A percentile compares a stretch with the other conserved stretches of the same genome.
Conservation (phyloP, 53 echinoderm and acorn worm species). For the Paracentrotus lividus region DNA sequence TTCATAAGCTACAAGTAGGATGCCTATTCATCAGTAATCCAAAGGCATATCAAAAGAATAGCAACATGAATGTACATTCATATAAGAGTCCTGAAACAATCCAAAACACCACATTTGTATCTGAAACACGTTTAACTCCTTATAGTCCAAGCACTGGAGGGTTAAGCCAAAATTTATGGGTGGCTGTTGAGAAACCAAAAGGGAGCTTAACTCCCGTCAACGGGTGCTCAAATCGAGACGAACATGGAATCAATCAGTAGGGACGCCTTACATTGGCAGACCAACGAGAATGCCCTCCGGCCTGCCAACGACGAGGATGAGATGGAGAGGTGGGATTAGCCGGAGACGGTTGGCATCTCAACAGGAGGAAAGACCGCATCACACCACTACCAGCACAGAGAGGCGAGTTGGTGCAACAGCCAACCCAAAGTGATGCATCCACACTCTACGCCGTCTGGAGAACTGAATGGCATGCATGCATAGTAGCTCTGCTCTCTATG, state of each 20-base stretch:
- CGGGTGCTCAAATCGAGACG: conserved; percentile 39
- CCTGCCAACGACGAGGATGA: background rate
- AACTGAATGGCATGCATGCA: conserved; percentile 47
- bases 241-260: conserved; percentile 59
- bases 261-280: conserved; percentile 12
- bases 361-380: conserved; percentile 13
- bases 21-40: background rate
- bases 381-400: background rate
- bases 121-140: background rate
- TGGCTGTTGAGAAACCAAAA: background rate
- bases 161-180: conserved; percentile 29
- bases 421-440: conserved; percentile 25
- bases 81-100: background rate
- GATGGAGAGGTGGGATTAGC: conserved; percentile 43
- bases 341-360: conserved; percentile 33
- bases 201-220: conserved; percentile 55
- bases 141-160: background rate
- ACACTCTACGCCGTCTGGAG: background rate
- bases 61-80: background rate
- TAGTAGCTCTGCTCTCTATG: background rate
- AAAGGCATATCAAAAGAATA: background rate
- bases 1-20: background rate
- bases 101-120: background rate
- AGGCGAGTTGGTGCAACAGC: conserved; percentile 27
- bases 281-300: conserved; percentile 32